Evolutionary conservation across 2,113 vertebrate genomes (phyloP), one percentile per base, ranked within the genome.

Genomic region (Pterocles burchelli): DNA sequence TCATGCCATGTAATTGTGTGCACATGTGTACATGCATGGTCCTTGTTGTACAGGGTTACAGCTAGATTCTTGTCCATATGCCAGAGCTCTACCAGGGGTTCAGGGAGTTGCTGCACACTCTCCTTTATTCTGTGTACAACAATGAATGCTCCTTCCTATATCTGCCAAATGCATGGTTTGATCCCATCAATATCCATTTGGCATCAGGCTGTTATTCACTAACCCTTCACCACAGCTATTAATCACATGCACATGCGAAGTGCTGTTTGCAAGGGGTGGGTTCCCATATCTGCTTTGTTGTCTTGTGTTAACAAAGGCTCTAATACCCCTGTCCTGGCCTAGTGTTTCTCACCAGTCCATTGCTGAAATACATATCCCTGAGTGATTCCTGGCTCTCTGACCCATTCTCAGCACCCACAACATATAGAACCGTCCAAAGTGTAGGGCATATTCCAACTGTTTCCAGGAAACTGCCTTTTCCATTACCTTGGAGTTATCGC

Each of bases 21-120:
- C 96, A 97, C 76, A 97, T 96, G 96, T 96, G 92, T 92, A 94
- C 93, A 96, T 85, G 90, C 95, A 0, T 96, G 95, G 90, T 93
- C 92, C 92, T 96, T 89, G 75, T 77, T 96, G 93, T 72, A 75
- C 88, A 89, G 93, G 70, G 92, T 93, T 96, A 81, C 92, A 94
- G 86, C 88, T 52, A 79, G 88, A 96, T 96, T 96, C 88, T 97
- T 96, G 93, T 93, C 36, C 18, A 0, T 1, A 0, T 84, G 95
- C 92, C 92, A 94, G 88, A 84, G 68, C 86, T 93, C 73, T 88
- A 82, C 95, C 28, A 16, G 66, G 93, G 79, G 92, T 89, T 95
- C 10, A 3, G 76, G 65, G 83, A 93, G 61, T n/a, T 90, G 90
- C 82, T 94, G 92, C 24, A 0, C 73, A 21, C 48, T 89, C 85